Evolutionary conservation across 2,888 invertebrate genomes (phyloP).

Genomic region (Gymnocheta viridis): DNA sequence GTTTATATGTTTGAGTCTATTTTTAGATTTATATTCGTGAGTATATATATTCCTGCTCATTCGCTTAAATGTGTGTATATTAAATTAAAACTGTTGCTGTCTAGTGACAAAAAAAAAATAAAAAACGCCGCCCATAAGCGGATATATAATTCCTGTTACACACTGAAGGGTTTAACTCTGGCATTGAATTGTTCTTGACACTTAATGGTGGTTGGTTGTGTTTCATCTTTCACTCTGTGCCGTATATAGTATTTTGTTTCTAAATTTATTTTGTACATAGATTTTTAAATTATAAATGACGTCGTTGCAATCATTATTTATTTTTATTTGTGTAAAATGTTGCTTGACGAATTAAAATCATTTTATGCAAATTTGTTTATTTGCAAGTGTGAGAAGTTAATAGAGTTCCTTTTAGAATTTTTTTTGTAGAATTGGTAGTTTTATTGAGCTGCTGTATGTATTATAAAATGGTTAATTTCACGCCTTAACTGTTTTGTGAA

Average conservation of each 20-base stretch:
- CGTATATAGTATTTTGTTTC: background rate
- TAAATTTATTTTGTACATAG: constrained; percentile 32
- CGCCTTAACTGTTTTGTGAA: constrained; percentile 30
- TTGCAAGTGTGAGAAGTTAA: constrained; percentile 32
- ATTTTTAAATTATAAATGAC: constrained; percentile 60
- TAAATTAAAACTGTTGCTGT: constrained; percentile 59
- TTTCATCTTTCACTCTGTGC: background rate
- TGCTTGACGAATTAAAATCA: constrained; percentile 64
- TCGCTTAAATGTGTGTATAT: background rate
- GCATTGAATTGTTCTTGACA: constrained; percentile 52
- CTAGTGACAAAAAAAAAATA: constrained; percentile 8
- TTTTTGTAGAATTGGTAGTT: background rate
- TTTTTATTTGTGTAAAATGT: constrained; percentile 30
- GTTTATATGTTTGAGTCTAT: background rate
- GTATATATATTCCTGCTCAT: background rate
- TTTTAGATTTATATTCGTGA: background rate
- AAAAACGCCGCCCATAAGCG: constrained; percentile 70
- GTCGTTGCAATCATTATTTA: constrained; percentile 36
- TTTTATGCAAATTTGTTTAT: constrained; percentile 57
- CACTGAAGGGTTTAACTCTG: constrained; percentile 66
- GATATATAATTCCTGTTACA: constrained; percentile 70
- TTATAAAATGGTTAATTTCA: constrained; percentile 52
- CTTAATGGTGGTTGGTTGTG: constrained; percentile 66
- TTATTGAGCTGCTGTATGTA: background rate
- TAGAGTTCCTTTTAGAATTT: background rate